Base-by-base conservation (phyloP, 2,888 invertebrate species). In the Acleris literana region DNA sequence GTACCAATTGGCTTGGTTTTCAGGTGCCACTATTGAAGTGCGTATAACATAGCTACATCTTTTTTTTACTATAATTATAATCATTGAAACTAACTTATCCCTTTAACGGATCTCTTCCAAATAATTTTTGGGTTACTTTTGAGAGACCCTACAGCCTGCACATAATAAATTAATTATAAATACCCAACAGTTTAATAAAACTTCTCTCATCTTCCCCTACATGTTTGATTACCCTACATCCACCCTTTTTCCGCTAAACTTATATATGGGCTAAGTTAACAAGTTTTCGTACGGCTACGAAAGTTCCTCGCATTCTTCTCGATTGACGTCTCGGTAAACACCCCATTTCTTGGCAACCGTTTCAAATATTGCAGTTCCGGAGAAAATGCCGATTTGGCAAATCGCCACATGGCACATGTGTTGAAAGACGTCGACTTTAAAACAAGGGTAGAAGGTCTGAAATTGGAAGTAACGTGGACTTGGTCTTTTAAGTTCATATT, bases 311-410 rank as follows among this genome's bases (percentile, higher is more conserved):
- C 48, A 55, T 55, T 62, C 49, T 17, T 54, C 17, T n/a, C 58
- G 33, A 63, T 51, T 57, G 63, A 63, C 51, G 18, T 57, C 29
- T 46, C 51, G 61, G 60, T 52, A 65, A 65, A 55, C 13, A 44
- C 61, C 65, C 55, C 48, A 49, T 56, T 61, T 56, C 51, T 61
- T 61, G 51, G 55, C 61, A 46, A 56, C 20, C 65, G 46, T 56
- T 56, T 61, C 60, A 61, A 61, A 65, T 61, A 65, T 65, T 52
- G 65, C 56, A 44, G 44, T 46, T 29, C 33, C 59, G 3, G 43
- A 60, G 44, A 56, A 61, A 52, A 54, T 43, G 39, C 55, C 52
- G 61, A 56, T 22, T 56, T 65, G 65, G 65, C 65, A 56, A 11
- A 52, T 13, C 44, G 60, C 65, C 65, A 65, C 6, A 39, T 29